Conservation (phyloP, 2,888 invertebrate species). For the Tetheella fluctuosa region DNA sequence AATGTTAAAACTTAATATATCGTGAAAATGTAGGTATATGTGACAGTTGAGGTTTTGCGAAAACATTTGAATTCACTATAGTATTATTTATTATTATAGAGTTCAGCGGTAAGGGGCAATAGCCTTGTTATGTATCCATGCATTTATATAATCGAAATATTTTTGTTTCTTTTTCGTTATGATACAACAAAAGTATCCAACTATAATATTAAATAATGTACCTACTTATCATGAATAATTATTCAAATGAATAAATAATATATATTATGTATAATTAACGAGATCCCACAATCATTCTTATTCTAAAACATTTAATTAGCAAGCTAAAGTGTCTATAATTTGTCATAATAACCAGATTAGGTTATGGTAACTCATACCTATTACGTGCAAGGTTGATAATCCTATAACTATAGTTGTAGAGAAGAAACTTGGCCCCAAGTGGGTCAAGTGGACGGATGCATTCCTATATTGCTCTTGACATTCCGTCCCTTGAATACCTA, state of each 20-base stretch:
- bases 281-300: background rate
- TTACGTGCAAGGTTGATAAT: constrained; percentile 33
- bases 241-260: no score
- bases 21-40: constrained; percentile 42
- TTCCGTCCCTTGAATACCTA: constrained; percentile 34
- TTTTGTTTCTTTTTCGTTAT: background rate
- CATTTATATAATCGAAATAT: background rate
- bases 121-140: background rate
- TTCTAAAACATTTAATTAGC: background rate
- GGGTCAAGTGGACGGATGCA: constrained; percentile 69
- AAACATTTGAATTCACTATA: constrained; percentile 20
- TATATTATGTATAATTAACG: background rate
- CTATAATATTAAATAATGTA: background rate
- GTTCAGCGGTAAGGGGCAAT: background rate
- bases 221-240: no score
- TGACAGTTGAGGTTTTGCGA: constrained; percentile 44
- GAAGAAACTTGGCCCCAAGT: constrained; percentile 52
- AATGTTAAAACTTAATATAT: constrained; percentile 59
- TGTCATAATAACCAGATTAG: background rate
- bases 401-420: constrained; percentile 28
- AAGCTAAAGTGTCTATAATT: constrained; percentile 12
- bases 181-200: background rate
- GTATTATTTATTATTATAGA: background rate
- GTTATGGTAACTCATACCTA: constrained; percentile 15
- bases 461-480: constrained; percentile 63